Evolutionary conservation across 1,140 invertebrate species (phyloP), one percentile per base, ranked within the genome.

Genomic region (Drosophila lowei): DNA sequence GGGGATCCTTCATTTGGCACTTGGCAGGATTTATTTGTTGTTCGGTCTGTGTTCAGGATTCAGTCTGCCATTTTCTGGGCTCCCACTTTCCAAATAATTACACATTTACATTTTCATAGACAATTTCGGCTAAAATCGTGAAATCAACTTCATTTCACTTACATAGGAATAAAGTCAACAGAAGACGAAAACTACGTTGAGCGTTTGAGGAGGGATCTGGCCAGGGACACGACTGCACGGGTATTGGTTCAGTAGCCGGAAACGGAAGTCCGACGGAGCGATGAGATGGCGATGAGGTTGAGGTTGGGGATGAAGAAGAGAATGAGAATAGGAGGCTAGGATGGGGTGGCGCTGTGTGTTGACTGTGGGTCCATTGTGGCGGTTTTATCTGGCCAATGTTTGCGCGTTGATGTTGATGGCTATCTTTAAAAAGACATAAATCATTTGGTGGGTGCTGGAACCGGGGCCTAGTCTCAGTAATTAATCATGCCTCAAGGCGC

Each of bases 361-460:
- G 23, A 25, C 23, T 25, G 23, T 25, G n/a, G 75, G 68, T 65
- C 64, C 71, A 83, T 85, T 85, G 80, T 79, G 72, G 76, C 66
- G 49, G 76, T 59, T 67, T 84, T 84, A 84, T 85, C 80, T 79
- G 68, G 47, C 57, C 77, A 70, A 56, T 74, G 80, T 74, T 80
- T 80, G 67, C 63, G 72, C 81, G 77, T 85, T 85, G 77, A 85
- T 84, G 80, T 79, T 84, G 80, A 86, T 86, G 77, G 81, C 81
- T 85, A 85, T 85, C 80, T 85, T 85, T 86, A 85, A 85, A 85
- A 85, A 71, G 77, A 85, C 80, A 85, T 85, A 85, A 85, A 85
- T 85, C 80, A 85, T 77, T 72, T 66, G 6, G 48, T 21, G 52
- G 62, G 7, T 8, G 28, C 28, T 30, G 28, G 28, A 30, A 9